Evolutionary conservation across 2,113 vertebrate species (phyloP).

Genomic region (Chlorodrepanis virens): DNA sequence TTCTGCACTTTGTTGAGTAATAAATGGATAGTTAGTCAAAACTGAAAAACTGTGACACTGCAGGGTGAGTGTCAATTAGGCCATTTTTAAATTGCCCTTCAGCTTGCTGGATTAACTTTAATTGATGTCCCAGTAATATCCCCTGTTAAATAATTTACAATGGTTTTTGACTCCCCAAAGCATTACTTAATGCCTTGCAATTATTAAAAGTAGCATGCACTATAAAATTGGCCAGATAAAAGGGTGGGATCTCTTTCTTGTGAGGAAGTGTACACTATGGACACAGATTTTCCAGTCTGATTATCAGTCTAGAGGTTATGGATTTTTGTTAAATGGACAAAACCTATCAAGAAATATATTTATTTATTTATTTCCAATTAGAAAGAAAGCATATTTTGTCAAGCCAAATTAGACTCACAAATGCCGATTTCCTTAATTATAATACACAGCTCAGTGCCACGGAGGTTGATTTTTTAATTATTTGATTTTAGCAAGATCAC

Average conservation of each 20-base stretch:
- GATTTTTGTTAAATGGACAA: background rate
- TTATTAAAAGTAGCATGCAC: background rate
- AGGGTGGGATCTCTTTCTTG: background rate
- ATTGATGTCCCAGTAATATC: slow-evolving; percentile 42
- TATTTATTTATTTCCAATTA: background rate
- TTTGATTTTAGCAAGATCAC: background rate
- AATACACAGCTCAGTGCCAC: background rate
- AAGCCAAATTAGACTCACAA: background rate
- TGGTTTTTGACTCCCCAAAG: slow-evolving; percentile 32
- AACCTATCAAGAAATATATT: background rate
- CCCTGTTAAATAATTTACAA: slow-evolving; percentile 40
- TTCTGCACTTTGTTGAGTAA: slow-evolving; percentile 27
- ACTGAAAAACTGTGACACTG: background rate
- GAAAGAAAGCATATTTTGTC: background rate
- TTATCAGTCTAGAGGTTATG: background rate
- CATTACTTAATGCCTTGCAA: slow-evolving; percentile 15
- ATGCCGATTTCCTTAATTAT: background rate
- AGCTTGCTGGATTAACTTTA: slow-evolving; percentile 40
- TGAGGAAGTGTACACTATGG: background rate
- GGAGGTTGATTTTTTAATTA: background rate
- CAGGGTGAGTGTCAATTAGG: background rate
- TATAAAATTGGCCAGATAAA: background rate
- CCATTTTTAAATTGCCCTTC: slow-evolving; percentile 25
- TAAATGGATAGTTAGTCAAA: slow-evolving; percentile 43
- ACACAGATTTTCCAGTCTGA: background rate